Conservation (phyloP, 1,140 invertebrate species). For the Scaptomyza pallida region DNA sequence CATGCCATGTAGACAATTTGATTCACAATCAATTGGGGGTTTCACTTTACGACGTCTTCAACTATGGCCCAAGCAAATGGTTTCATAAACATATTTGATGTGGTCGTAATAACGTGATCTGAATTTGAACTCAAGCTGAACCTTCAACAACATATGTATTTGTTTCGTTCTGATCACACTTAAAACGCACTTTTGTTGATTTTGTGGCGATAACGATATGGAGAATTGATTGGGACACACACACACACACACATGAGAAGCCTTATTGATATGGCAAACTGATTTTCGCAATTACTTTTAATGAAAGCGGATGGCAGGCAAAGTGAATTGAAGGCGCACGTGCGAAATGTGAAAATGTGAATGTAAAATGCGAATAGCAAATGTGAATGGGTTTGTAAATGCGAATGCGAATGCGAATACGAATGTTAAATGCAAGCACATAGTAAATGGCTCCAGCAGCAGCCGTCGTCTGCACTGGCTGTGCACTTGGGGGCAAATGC, state of each 20-base stretch:
- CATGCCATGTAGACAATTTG: too few relatives aligned
- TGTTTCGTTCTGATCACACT: too few relatives aligned
- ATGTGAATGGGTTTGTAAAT: constrained; percentile 12
- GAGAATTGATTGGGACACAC: background rate
- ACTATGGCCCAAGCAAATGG: background rate
- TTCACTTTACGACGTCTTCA: background rate
- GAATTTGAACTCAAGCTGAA: too few relatives aligned
- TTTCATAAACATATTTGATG: too few relatives aligned
- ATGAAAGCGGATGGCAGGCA: constrained; percentile 44
- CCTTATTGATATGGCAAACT: constrained; percentile 64
- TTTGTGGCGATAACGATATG: constrained; percentile 7
- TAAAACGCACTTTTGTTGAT: background rate
- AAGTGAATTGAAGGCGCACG: constrained; percentile 39
- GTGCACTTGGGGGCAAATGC: background rate
- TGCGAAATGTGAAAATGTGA: constrained; percentile 32
- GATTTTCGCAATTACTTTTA: constrained; percentile 70
- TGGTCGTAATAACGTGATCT: too few relatives aligned
- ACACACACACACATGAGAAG: constrained; percentile 1
- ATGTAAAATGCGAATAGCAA: constrained; percentile 3
- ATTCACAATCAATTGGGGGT: background rate
- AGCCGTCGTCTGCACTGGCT: constrained; percentile 22
- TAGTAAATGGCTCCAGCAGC: constrained; percentile 20
- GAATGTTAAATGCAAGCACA: constrained; percentile 26
- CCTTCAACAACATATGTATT: too few relatives aligned
- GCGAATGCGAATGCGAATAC: constrained; percentile 13